Base-by-base conservation (phyloP, 2,888 invertebrate species). In the Odontomyia ornata region DNA sequence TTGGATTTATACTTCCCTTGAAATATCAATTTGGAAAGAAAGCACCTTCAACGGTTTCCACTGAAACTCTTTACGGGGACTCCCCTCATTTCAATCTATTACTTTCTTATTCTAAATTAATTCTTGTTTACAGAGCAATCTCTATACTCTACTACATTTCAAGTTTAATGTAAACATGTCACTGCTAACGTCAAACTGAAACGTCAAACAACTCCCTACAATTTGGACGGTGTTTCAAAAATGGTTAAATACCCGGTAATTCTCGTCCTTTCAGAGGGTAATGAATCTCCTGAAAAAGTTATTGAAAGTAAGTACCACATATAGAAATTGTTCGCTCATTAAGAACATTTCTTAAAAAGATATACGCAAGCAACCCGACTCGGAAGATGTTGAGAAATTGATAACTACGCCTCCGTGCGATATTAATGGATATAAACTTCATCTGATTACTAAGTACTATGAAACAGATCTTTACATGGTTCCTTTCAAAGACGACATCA, bases 391-490 rank as follows among this genome's bases (percentile, higher is more conserved):
- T 2, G 69, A 76, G 2, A 15, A 36, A 43, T 25, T 76, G 1
- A 23, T 57, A 18, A 60, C 60, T 25, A 13, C 21, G 43, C 73
- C 79, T 3, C 72, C 79, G 3, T 73, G 78, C 25, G 79, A 80
- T 47, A n/a, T n/a, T n/a, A 78, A 65, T n/a, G 82, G 81, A 0
- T 83, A 80, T 77, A 80, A 80, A 67, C 80, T 81, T 64, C 78
- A 81, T 52, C 75, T 82, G 52, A 79, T 78, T 0, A 82, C 82
- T 28, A 83, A 83, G 77, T 83, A 83, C 67, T 83, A 82, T 75
- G 80, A 81, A 73, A 81, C 81, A 56, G 80, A 82, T 56, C 76
- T 83, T 7, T 72, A 80, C 3, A 76, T 83, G 2, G 78, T 81
- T 3, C 82, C 82, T 11, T 79, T 80, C 3, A 80, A 81, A 15